Evolutionary conservation across 2,888 invertebrate genomes (phyloP).

Genomic region (Cerastoderma edule): DNA sequence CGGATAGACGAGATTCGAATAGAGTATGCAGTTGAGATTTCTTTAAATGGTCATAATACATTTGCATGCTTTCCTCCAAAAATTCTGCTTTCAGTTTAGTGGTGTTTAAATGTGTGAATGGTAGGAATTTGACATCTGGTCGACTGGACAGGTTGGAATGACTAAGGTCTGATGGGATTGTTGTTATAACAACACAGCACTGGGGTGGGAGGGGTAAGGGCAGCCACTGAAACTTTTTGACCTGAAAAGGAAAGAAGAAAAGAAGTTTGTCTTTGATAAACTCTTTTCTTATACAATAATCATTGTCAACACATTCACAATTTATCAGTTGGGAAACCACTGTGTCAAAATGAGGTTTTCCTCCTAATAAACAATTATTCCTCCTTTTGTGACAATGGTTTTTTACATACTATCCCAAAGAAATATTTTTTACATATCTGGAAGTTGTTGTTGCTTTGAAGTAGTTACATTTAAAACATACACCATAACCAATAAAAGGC

Average conservation of each 20-base stretch:
- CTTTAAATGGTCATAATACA: constrained; percentile 66
- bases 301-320: not conserved
- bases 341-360: not conserved
- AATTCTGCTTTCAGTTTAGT: constrained; percentile 59
- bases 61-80: constrained; percentile 68
- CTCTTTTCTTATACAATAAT: no score
- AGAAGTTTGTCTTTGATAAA: not conserved
- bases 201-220: constrained; percentile 77
- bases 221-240: constrained; percentile 80
- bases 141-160: constrained; percentile 69
- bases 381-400: constrained; percentile 3
- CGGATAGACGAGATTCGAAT: constrained; percentile 65
- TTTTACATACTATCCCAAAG: not conserved
- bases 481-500: no score
- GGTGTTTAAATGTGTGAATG: constrained; percentile 64
- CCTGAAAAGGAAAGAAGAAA: constrained; percentile 68
- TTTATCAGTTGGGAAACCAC: no score
- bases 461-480: no score
- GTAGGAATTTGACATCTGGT: constrained; percentile 67
- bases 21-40: constrained; percentile 63
- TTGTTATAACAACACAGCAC: constrained; percentile 78
- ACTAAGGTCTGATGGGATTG: constrained; percentile 76
- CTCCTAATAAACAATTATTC: not conserved
- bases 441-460: no score
- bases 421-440: no score